Evolutionary conservation across 2,113 vertebrate species (phyloP), one percentile per base, ranked within the genome.

Genomic region (Callospermophilus lateralis): DNA sequence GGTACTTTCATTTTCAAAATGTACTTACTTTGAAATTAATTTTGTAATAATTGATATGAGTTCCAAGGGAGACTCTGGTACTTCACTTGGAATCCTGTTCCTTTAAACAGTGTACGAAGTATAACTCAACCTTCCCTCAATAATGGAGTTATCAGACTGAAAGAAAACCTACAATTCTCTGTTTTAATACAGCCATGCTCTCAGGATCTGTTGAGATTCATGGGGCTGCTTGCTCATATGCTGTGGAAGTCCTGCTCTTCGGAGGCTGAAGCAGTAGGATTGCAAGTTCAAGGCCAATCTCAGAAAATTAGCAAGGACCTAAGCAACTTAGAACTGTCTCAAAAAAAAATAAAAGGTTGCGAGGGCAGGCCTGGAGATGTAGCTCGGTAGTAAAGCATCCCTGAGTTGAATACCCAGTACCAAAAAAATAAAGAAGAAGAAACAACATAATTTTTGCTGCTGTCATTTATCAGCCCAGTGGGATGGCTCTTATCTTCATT

Each of bases 21-120:
- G 55, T 79, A 77, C 76, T 76, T 95, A 51, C 8, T 95, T 22
- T 68, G 92, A 68, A 90, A 80, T 34, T 89, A 85, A 79, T 89
- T 95, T 93, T 84, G 61, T 39, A 61, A 79, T 84, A 48, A 30
- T 78, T 65, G 34, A 58, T 84, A 85, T 81, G 83, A 24, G 9
- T 91, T 91, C 39, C 26, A 45, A 34, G 63, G 39, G 89, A 77
- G 86, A 58, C 10, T 39, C 48, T 73, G 28, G 4, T 81, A 51
- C 83, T 93, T 96, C 87, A 30, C 17, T 26, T 78, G n/a, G 61
- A 28, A 65, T 42, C 6, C 42, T 90, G 26, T 55, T 87, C 76
- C 74, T 93, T 93, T 81, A 30, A 92, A 78, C 8, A 34, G 16
- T 28, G 3, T 65, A 65, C 12, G 86, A 86, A 79, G n/a, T 70